Base-by-base conservation (phyloP, 2,113 vertebrate genomes). In the Pardalotus punctatus region DNA sequence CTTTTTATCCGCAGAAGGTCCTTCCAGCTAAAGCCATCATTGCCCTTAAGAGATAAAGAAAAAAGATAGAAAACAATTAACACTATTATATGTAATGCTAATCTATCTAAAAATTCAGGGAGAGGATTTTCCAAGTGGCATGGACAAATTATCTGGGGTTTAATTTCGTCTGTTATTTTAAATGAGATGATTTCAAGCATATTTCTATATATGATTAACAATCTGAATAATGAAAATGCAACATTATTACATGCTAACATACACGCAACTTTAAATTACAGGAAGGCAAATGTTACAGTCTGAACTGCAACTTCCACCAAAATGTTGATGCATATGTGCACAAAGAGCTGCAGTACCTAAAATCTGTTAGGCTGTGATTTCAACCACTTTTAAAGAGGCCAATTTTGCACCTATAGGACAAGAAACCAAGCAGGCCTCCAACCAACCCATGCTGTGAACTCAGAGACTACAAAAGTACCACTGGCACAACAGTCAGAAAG, bases 1-100 rank as follows among this genome's bases (percentile, higher is more conserved):
- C 99, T 99, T 97, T 99, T 99, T 64, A 99, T 99, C 96, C 99
- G 98, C 87, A 99, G 97, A 93, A 99, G 98, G 93, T 99, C 99
- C 97, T 99, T 99, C 99, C 99, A 99, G 97, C 98, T 99, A 90
- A 99, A 98, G 56, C 98, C 98, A 94, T 99, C 99, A 58, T 98
- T 98, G 50, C 97, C 98, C 99, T 99, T 87, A 73, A 81, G 88
- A 94, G 78, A 70, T 13, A 53, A 82, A 93, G n/a, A n/a, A 95
- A 45, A 47, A 21, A 45, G 9, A 48, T 0, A 83, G 14, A 57
- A 61, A 66, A 45, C 4, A 73, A 56, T 81, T 23, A 70, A 95
- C 19, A 20, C 33, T 79, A 76, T 65, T 78, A 36, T 7, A 81
- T 14, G 9, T 5, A 69, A 76, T 23, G 25, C 14, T 60, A 9